Conservation (phyloP, 2,888 invertebrate genomes). For the Elegia similella region DNA sequence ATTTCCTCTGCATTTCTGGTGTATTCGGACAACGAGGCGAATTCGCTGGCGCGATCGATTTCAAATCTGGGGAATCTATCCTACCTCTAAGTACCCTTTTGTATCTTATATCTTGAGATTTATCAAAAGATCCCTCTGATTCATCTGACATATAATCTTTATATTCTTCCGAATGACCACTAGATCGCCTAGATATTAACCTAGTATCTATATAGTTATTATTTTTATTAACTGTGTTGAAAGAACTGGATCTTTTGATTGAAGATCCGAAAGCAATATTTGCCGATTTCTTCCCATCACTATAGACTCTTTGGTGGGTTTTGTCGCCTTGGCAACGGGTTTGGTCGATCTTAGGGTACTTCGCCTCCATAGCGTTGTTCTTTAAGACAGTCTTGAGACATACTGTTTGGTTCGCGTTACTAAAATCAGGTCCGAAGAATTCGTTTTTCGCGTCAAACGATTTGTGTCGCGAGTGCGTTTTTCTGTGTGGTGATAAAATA, state of each 20-base stretch:
- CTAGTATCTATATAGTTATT: slow-evolving; percentile 64
- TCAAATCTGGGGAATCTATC: slow-evolving; percentile 81
- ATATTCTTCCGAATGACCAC: slow-evolving; percentile 62
- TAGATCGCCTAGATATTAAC: slow-evolving; percentile 52
- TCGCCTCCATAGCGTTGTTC: slow-evolving; percentile 66
- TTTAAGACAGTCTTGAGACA: slow-evolving; percentile 68
- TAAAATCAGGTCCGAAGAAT: slow-evolving; percentile 61
- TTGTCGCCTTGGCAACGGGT: slow-evolving; percentile 67
- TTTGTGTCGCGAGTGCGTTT: slow-evolving; percentile 78
- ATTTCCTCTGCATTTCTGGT: slow-evolving; percentile 83
- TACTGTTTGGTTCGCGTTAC: slow-evolving; percentile 58
- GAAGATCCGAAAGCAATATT: slow-evolving; percentile 61
- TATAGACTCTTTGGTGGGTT: slow-evolving; percentile 54
- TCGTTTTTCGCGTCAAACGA: slow-evolving; percentile 74
- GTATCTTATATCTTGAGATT: slow-evolving; percentile 72
- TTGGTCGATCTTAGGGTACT: slow-evolving; percentile 67
- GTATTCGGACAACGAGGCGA: slow-evolving; percentile 82
- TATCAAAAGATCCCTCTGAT: slow-evolving; percentile 66
- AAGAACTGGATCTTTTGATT: slow-evolving; percentile 86
- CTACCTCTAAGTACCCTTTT: slow-evolving; percentile 88
- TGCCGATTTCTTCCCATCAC: slow-evolving; percentile 49
- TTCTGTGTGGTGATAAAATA: slow-evolving; percentile 68
- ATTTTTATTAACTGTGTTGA: slow-evolving; percentile 76
- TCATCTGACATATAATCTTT: slow-evolving; percentile 65
- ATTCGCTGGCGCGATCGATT: slow-evolving; percentile 69